phyloP scores from a whole-genome alignment of 2,113 vertebrate species.

The Hyperoodon ampullatus region DNA sequence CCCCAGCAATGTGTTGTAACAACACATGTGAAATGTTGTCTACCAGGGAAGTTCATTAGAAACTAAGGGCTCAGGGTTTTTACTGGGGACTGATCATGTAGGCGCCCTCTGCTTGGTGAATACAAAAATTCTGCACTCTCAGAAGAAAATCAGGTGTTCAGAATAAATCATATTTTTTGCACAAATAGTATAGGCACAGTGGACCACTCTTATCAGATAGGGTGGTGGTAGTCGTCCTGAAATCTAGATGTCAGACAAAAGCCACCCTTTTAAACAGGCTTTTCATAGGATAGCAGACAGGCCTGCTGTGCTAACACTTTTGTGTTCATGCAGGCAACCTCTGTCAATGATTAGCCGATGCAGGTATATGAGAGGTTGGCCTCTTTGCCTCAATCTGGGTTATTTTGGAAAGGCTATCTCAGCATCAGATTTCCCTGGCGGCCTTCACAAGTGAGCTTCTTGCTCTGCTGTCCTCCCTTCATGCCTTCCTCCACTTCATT shows the following conservation, averaged over 20 bases:
- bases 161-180: not conserved
- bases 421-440: rapidly evolving
- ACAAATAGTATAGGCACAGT: not conserved
- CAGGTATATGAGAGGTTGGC: not conserved
- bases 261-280: not conserved
- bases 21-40: not conserved
- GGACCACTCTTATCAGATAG: not conserved
- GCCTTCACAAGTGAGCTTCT: not conserved
- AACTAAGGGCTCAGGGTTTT: not conserved
- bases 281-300: not conserved
- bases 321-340: not conserved
- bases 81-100: not conserved
- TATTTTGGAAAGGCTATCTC: not conserved
- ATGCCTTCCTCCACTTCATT: not conserved
- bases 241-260: not conserved
- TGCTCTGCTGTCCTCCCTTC: not conserved
- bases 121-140: not conserved
- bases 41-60: not conserved
- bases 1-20: not conserved
- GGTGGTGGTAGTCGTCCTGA: not conserved
- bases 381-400: not conserved
- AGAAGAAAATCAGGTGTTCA: not conserved
- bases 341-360: not conserved
- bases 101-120: not conserved
- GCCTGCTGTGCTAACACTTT: not conserved